phyloP scores from a whole-genome alignment of 2,797 vertebrate genomes.

The Astyanax mexicanus region DNA sequence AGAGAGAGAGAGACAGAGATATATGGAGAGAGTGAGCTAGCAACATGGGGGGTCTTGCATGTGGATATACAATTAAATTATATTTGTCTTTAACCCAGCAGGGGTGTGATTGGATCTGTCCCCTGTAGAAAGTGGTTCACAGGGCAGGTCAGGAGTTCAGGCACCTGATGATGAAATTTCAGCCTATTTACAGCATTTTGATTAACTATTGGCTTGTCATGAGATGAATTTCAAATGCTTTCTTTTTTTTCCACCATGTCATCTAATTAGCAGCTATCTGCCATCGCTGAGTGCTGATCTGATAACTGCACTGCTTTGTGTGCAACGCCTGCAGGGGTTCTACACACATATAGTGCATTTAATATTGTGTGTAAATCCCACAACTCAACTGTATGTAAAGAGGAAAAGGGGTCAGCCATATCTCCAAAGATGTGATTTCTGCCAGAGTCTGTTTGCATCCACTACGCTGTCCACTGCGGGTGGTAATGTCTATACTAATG shows the following conservation, averaged over 20 bases:
- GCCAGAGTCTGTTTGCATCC: too few species aligned
- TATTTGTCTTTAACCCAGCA: constrained; percentile 1
- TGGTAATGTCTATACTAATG: too few species aligned
- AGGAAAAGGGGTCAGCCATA: too few species aligned
- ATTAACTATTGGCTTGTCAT: constrained; percentile 5
- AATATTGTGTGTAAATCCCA: not conserved
- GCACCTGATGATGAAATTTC: not conserved
- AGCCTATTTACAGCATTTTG: constrained; percentile 5
- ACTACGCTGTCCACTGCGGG: not conserved
- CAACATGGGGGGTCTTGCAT: not conserved
- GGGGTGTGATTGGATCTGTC: not conserved
- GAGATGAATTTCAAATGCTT: constrained; percentile 19
- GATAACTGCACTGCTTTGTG: constrained; percentile 7
- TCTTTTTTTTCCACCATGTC: constrained; percentile 13
- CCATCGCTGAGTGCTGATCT: constrained; percentile 11
- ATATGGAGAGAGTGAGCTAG: not conserved
- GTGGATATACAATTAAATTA: not conserved
- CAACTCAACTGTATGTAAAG: not conserved
- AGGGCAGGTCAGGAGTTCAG: not conserved
- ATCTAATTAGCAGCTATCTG: constrained; percentile 42
- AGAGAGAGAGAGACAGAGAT: not conserved
- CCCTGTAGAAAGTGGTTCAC: not conserved
- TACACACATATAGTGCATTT: not conserved
- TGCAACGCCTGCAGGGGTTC: not conserved
- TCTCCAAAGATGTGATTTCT: too few species aligned